phyloP scores from a whole-genome alignment of 2,113 vertebrate species.

The Passer montanus region DNA sequence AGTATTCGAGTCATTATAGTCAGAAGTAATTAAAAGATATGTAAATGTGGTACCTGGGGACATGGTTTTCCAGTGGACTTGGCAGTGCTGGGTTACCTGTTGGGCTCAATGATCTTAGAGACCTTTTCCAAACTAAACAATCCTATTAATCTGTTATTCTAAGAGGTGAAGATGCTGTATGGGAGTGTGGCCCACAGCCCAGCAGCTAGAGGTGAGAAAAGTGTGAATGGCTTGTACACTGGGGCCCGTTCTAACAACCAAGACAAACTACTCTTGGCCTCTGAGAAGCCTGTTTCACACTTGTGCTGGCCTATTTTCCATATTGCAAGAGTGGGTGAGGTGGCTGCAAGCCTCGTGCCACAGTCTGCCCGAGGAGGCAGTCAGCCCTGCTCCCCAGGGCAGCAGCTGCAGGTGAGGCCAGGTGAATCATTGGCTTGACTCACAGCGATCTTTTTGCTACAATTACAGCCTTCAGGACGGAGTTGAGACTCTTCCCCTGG shows the following conservation, averaged over 20 bases:
- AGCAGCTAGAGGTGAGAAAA: background rate
- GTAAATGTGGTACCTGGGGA: background rate
- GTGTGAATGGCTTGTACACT: background rate
- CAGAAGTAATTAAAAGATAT: background rate
- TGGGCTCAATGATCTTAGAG: background rate
- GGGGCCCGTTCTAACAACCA: background rate
- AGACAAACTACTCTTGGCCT: background rate
- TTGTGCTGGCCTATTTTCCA: background rate
- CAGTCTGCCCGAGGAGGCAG: background rate
- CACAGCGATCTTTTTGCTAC: accelerated
- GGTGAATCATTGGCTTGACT: background rate
- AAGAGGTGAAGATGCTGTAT: background rate
- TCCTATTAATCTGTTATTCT: background rate
- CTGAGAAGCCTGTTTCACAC: background rate
- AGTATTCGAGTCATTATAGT: background rate
- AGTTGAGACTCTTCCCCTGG: background rate
- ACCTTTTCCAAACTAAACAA: background rate
- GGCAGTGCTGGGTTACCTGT: background rate
- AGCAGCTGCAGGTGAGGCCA: background rate
- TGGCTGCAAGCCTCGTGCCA: background rate
- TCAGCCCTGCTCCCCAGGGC: background rate
- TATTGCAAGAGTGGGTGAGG: background rate
- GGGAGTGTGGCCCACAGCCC: background rate
- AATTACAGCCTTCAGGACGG: background rate
- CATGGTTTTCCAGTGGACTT: background rate